Conservation (phyloP, 1,140 invertebrate genomes). For the Aculops lycopersici region DNA sequence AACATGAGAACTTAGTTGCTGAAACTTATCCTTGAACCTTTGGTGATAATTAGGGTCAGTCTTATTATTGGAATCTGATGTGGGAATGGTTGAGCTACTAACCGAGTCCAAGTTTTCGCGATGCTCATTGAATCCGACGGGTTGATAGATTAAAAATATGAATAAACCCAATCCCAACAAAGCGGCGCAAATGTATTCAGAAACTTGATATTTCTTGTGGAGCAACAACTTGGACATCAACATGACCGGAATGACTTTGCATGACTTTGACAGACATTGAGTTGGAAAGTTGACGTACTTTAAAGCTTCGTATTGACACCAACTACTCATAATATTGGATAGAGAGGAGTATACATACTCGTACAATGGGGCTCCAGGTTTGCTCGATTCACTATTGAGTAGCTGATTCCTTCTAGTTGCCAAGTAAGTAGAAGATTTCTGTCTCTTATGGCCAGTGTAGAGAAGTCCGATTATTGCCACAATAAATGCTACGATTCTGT, state of each 20-base stretch:
- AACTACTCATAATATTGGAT: conserved; percentile 89
- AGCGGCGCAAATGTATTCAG: conserved; percentile 65
- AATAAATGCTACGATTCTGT: conserved; percentile 48
- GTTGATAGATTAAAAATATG: conserved; percentile 31
- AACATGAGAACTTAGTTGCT: no score
- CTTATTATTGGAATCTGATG: no score
- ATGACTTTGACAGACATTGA: conserved; percentile 73
- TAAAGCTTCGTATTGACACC: conserved; percentile 96
- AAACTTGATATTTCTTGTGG: conserved; percentile 49
- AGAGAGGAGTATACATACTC: conserved; percentile 86
- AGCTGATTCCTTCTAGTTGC: background rate
- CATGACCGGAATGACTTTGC: conserved; percentile 89
- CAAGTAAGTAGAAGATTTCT: no score
- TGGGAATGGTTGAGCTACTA: no score
- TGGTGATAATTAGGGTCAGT: no score
- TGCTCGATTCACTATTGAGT: conserved; percentile 16
- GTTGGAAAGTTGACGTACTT: conserved; percentile 94
- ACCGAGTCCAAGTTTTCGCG: background rate
- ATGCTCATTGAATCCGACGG: background rate
- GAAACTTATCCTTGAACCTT: no score
- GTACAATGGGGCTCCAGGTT: conserved; percentile 53
- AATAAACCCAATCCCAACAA: conserved; percentile 70
- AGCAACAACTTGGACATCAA: conserved; percentile 81
- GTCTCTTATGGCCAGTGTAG: no score
- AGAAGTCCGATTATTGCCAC: conserved; percentile 25